A percentile compares a stretch with the other conserved stretches of the same genome.
These are phyloP conservation scores for Brachypterus glaber DNA, from an alignment of 2,888 invertebrate genomes.

Conservation along the genomic window DNA sequence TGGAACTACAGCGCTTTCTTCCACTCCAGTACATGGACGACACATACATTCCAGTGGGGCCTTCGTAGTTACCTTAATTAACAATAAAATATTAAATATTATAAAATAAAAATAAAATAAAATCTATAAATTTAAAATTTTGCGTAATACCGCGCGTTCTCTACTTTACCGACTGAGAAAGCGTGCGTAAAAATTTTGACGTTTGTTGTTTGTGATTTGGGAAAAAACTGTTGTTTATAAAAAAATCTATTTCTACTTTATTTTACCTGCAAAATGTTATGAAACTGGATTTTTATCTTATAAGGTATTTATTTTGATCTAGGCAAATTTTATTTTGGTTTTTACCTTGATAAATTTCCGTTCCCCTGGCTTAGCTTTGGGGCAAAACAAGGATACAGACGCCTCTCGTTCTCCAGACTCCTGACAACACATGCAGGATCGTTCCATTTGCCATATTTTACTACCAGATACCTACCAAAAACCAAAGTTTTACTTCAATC, in stretches of 20 bases:
- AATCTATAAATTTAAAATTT: too few relatives aligned
- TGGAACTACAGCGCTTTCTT: conserved; percentile 78
- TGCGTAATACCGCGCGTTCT: not conserved
- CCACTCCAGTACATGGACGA: conserved; percentile 80
- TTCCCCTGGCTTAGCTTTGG: conserved; percentile 78
- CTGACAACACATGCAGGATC: conserved; percentile 92
- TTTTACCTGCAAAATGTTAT: too few relatives aligned
- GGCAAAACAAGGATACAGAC: conserved; percentile 78
- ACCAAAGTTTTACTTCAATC: conserved; percentile 1
- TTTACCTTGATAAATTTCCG: conserved; percentile 72
- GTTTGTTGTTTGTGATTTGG: too few relatives aligned
- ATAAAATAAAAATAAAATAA: too few relatives aligned
- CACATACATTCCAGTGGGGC: conserved; percentile 92
- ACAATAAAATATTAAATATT: too few relatives aligned
- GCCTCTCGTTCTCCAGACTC: conserved; percentile 89
- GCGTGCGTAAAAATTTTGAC: too few relatives aligned
- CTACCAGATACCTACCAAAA: conserved; percentile 74
- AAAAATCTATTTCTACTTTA: too few relatives aligned
- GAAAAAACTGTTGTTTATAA: too few relatives aligned
- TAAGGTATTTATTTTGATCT: too few relatives aligned
- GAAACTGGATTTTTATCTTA: too few relatives aligned
- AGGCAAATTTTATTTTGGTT: not conserved
- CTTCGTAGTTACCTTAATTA: conserved; percentile 72
- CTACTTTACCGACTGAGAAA: too few relatives aligned
- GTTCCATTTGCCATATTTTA: conserved; percentile 94